Evolutionary conservation across 2,113 vertebrate genomes (phyloP).

Genomic region (Rhinichthys klamathensis): DNA sequence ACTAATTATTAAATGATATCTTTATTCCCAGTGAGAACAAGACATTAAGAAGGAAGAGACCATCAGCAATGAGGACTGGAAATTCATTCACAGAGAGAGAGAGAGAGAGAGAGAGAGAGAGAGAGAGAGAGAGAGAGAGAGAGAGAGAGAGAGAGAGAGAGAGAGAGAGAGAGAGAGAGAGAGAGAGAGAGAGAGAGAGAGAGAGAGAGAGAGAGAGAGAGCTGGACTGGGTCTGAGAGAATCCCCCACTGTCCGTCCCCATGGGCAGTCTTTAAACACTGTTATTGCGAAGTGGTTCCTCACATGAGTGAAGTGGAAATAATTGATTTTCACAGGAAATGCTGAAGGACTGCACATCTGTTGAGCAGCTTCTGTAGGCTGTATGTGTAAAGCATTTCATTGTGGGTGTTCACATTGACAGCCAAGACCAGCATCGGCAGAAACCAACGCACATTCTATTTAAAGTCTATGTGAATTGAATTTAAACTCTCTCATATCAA

Average conservation of each 20-base stretch:
- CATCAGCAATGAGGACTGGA: background rate
- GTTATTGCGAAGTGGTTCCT: constrained; percentile 21
- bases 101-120: background rate
- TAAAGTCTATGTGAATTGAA: background rate
- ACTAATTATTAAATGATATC: background rate
- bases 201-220: background rate
- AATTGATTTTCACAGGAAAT: constrained; percentile 35
- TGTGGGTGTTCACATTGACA: constrained; percentile 27
- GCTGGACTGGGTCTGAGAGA: background rate
- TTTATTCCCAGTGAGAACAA: background rate
- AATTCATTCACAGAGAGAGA: constrained; percentile 24
- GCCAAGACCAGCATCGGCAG: constrained; percentile 7
- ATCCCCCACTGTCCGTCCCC: constrained; percentile 7
- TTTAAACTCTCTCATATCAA: background rate
- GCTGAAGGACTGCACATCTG: constrained; percentile 24
- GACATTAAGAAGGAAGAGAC: background rate
- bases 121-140: too few relatives aligned
- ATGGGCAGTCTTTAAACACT: constrained; percentile 19
- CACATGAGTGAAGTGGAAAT: constrained; percentile 41
- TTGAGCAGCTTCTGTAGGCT: constrained; percentile 29
- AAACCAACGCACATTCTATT: constrained; percentile 12
- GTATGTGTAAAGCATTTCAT: background rate
- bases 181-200: background rate
- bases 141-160: background rate
- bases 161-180: background rate